phyloP scores from a whole-genome alignment of 2,888 invertebrate genomes.

The Aplocera efformata region DNA sequence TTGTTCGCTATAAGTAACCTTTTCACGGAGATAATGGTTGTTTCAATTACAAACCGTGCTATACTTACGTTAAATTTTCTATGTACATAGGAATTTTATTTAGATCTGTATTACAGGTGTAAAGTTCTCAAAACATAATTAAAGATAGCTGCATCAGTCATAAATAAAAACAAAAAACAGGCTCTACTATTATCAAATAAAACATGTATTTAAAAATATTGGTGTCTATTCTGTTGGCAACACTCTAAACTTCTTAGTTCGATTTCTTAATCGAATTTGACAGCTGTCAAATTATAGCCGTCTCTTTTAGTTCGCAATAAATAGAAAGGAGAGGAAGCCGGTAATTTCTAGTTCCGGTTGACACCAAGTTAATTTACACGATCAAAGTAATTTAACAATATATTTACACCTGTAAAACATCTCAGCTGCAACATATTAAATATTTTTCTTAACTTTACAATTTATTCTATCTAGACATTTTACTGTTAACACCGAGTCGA shows the following conservation, averaged over 20 bases:
- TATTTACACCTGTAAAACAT: constrained; percentile 16
- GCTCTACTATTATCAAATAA: too few species aligned
- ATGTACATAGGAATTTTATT: constrained; percentile 72
- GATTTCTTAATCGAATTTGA: too few species aligned
- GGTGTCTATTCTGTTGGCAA: too few species aligned
- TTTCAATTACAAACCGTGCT: constrained; percentile 32
- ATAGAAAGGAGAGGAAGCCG: too few species aligned
- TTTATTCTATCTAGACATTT: constrained; percentile 60
- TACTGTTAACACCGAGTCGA: constrained; percentile 58
- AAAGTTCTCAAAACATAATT: not conserved
- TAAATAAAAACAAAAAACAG: too few species aligned
- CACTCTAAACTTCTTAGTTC: too few species aligned
- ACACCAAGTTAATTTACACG: too few species aligned
- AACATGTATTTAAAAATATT: too few species aligned
- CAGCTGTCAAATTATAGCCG: too few species aligned
- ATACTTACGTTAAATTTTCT: constrained; percentile 37
- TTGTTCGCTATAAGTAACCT: constrained; percentile 10
- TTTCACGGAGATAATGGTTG: constrained; percentile 30
- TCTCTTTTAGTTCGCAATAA: too few species aligned
- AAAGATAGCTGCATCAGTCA: too few species aligned
- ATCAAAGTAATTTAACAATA: not conserved
- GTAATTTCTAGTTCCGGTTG: too few species aligned
- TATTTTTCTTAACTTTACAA: constrained; percentile 56
- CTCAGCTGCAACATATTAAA: constrained; percentile 26
- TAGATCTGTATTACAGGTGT: constrained; percentile 22